Evolutionary conservation across 2,797 vertebrate species (phyloP).

Genomic region (Acanthornis magna): DNA sequence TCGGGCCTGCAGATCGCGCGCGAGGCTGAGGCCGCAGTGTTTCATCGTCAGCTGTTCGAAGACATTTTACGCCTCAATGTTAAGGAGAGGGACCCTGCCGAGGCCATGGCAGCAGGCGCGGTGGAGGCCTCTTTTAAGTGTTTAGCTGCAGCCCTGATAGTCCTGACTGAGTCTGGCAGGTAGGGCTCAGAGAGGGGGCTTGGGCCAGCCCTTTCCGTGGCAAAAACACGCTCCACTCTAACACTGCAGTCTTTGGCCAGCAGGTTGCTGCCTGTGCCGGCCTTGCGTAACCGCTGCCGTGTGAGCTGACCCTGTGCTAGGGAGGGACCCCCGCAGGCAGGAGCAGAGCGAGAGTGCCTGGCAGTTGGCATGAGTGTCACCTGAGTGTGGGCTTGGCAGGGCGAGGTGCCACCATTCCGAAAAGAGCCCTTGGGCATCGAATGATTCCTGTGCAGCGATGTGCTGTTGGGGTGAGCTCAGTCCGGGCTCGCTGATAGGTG

Average conservation of each 20-base stretch:
- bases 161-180: conserved; percentile 98
- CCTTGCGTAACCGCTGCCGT: neutral
- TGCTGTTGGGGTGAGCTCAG: neutral
- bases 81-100: conserved; percentile 85
- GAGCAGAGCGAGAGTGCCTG: conserved; percentile 67
- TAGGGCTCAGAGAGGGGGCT: conserved; percentile 78
- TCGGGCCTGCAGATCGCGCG: conserved; percentile 82
- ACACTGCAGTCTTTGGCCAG: neutral
- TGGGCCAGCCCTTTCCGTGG: neutral
- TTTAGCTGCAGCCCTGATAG: conserved; percentile 92
- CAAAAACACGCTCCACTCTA: neutral
- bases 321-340: conserved; percentile 46
- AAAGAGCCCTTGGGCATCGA: neutral
- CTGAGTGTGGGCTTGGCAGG: neutral
- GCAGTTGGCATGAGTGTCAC: conserved; percentile 61
- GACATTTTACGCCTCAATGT: conserved; percentile 82
- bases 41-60: conserved; percentile 83
- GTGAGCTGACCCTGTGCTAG: neutral
- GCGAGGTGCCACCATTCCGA: neutral
- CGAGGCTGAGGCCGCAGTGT: conserved; percentile 83
- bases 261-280: rapidly evolving
- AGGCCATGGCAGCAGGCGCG: conserved; percentile 94
- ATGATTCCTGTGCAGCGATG: neutral
- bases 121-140: conserved; percentile 98
- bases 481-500: neutral